Evolutionary conservation across 2,113 vertebrate genomes (phyloP).

Genomic region (Lasiurus cinereus): DNA sequence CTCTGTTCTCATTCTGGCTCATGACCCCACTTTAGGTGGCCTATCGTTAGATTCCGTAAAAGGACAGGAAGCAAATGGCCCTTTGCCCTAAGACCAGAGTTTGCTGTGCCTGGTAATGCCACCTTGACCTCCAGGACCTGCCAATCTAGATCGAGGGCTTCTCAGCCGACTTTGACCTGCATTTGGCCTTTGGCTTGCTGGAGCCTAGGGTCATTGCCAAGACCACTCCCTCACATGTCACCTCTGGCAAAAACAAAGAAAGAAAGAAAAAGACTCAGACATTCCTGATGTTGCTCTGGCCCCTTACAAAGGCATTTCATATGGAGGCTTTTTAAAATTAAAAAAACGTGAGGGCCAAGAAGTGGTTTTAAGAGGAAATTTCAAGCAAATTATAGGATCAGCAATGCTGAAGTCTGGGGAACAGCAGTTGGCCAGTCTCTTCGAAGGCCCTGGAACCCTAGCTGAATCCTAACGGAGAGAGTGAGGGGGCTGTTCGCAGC

Average conservation of each 20-base stretch:
- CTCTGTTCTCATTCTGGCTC: background rate
- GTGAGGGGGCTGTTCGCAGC: too few relatives aligned
- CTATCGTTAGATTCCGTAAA: background rate
- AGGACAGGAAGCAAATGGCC: background rate
- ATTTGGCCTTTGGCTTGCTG: constrained; percentile 26
- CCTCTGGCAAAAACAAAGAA: background rate
- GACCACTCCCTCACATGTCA: background rate
- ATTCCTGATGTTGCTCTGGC: background rate
- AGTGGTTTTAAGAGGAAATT: constrained; percentile 41
- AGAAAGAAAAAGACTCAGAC: background rate
- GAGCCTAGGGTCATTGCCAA: background rate
- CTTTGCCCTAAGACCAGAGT: background rate
- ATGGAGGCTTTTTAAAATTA: background rate
- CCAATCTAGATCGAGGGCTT: background rate
- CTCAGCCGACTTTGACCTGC: background rate
- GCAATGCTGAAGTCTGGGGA: background rate
- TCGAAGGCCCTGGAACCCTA: background rate
- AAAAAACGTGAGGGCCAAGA: background rate
- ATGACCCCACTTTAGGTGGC: background rate
- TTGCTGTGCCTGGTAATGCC: background rate
- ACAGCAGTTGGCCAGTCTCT: background rate
- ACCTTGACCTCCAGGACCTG: background rate
- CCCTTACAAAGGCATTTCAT: background rate
- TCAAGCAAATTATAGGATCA: background rate
- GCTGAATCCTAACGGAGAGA: background rate